These are phyloP conservation scores for Acomys russatus DNA, from an alignment of 2,797 vertebrate species.

Conservation along the genomic window DNA sequence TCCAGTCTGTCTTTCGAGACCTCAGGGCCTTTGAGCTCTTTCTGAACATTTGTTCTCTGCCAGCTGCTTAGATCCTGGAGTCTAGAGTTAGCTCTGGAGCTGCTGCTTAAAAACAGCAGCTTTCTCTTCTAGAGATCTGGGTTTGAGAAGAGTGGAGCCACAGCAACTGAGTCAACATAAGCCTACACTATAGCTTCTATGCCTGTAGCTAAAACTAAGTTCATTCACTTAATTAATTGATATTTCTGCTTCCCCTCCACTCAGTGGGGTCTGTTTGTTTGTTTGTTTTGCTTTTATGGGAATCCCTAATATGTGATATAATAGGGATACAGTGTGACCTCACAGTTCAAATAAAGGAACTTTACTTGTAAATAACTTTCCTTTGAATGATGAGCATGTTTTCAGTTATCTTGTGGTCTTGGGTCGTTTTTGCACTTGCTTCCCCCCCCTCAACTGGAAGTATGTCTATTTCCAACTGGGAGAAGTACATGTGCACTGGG, in stretches of 20 bases:
- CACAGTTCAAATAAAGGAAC: not conserved
- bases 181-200: not conserved
- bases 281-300: not conserved
- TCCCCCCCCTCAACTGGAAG: too few species aligned
- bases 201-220: not conserved
- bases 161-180: not conserved
- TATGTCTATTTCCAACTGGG: not conserved
- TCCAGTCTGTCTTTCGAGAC: not conserved
- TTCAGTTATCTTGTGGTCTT: not conserved
- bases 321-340: not conserved
- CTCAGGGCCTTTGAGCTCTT: not conserved
- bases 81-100: not conserved
- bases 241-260: not conserved
- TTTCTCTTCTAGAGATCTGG: not conserved
- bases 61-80: not conserved
- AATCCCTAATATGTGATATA: constrained; percentile 17
- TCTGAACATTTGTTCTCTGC: not conserved
- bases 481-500: not conserved
- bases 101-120: not conserved
- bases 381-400: not conserved
- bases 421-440: not conserved
- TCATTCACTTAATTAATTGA: not conserved
- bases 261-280: too few species aligned
- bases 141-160: not conserved
- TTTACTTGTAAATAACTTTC: constrained; percentile 18